phyloP scores from a whole-genome alignment of 1,140 invertebrate species.

The Drosophila sp. region DNA sequence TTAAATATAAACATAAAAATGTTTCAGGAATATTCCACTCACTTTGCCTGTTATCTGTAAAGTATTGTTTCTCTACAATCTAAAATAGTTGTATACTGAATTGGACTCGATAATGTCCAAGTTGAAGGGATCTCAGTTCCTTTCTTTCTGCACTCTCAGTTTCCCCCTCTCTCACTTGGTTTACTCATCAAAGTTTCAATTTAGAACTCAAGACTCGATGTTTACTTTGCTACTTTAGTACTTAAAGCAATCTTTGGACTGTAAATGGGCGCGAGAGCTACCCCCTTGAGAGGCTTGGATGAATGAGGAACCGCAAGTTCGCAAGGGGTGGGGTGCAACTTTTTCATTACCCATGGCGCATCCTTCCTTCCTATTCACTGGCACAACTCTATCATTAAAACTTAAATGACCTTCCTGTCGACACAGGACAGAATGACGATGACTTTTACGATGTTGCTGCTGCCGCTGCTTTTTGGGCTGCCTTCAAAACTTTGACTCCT shows the following conservation, averaged over 20 bases:
- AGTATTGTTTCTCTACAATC: conserved; percentile 11
- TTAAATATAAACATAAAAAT: no score
- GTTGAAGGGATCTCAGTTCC: background rate
- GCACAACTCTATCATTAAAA: conserved; percentile 78
- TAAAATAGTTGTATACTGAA: conserved; percentile 9
- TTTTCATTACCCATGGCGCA: conserved; percentile 51
- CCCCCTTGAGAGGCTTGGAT: conserved; percentile 39
- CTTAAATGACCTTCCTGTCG: conserved; percentile 80
- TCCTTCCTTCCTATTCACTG: conserved; percentile 37
- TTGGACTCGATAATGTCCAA: background rate
- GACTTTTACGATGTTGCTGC: conserved; percentile 57
- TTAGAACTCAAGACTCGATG: conserved; percentile 38
- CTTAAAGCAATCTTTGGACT: conserved; percentile 59
- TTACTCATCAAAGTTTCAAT: conserved; percentile 63
- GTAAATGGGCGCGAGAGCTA: conserved; percentile 9
- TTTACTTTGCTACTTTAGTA: conserved; percentile 73
- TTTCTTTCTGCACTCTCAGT: background rate
- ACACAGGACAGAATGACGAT: conserved; percentile 32
- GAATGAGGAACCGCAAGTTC: conserved; percentile 60
- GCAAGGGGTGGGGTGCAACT: conserved; percentile 21
- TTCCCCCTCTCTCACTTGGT: background rate
- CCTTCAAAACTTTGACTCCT: conserved; percentile 74
- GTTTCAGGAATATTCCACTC: background rate
- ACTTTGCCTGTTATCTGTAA: background rate
- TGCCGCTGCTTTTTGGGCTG: conserved; percentile 26